phyloP scores from a whole-genome alignment of 2,113 vertebrate species.

The Parotia lawesii region DNA sequence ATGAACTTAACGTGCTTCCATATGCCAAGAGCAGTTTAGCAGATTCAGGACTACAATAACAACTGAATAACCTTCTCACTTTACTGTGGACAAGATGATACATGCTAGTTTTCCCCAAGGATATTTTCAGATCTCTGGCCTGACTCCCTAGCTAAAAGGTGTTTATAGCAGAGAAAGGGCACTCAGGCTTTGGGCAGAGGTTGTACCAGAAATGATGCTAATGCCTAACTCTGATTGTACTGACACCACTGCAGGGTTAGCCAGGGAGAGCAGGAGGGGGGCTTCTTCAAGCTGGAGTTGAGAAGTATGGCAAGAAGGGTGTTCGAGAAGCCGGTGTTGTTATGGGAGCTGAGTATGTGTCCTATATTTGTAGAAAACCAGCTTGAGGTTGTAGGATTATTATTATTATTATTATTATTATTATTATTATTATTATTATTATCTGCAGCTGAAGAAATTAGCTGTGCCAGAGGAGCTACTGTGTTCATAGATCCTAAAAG shows the following conservation, averaged over 20 bases:
- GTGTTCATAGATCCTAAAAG: not conserved
- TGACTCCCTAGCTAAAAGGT: not conserved
- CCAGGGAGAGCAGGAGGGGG: not conserved
- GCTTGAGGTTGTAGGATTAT: not conserved
- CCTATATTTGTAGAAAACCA: not conserved
- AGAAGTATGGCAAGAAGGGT: not conserved
- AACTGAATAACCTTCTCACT: conserved; percentile 39
- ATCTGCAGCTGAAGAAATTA: not conserved
- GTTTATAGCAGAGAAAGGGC: not conserved
- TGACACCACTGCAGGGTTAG: not conserved
- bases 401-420: not conserved
- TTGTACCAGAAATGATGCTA: not conserved
- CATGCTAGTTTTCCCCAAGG: not conserved
- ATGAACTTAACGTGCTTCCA: not conserved
- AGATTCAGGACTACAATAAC: not conserved
- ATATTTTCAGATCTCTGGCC: not conserved
- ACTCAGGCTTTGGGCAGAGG: not conserved
- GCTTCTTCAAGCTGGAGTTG: not conserved
- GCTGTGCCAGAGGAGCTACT: not conserved
- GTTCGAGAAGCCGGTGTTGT: not conserved
- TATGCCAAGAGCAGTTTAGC: not conserved
- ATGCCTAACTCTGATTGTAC: not conserved
- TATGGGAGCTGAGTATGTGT: not conserved
- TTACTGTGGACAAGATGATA: not conserved
- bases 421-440: not conserved